Base-by-base conservation (phyloP, 2,113 vertebrate species). In the Tupaia tana region DNA sequence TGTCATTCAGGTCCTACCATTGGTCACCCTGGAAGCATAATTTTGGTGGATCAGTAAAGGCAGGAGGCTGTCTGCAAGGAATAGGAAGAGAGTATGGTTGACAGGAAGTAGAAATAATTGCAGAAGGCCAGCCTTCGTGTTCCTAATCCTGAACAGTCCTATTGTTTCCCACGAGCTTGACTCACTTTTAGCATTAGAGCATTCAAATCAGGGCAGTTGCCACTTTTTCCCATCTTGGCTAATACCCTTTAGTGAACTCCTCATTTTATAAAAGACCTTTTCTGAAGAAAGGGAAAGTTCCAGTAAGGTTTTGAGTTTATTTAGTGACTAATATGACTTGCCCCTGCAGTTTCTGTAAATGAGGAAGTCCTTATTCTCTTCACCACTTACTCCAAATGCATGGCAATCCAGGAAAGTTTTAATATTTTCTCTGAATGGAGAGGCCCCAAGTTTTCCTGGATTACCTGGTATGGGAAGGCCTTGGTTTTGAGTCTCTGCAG, bases 191-290 rank as follows among this genome's bases (percentile, higher is more conserved):
- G 54, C 59, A 31, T n/a, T 16, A 67, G 13, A 34, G 24, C 43
- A 7, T 71, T 69, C 25, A 64, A 15, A 29, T 58, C 63, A 63
- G 70, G 8, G 29, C 31, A 9, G 6, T 25, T 73, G 59, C 29
- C 63, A 63, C 29, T 59, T 52, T 88, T 78, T n/a, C 10, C 91
- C 43, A 0, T 88, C 27, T 74, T 56, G 64, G 27, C 34, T 52
- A 7, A 24, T 31, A 75, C 29, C 9, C 29, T 34, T 84, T 29
- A 6, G 31, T 80, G 63, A 80, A 69, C 52, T 67, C 61, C 11
- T 93, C 31, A 24, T 74, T 90, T 86, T 56, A 86, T 91, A 29
- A 84, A 84, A 95, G 58, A 3, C 31, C 59, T 86, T 91, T 74
- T 84, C 71, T 95, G 61, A 71, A 80, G 84, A 20, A 85, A 92